Evolutionary conservation across 1,140 invertebrate genomes (phyloP).

Genomic region (Euborellia annulipes): DNA sequence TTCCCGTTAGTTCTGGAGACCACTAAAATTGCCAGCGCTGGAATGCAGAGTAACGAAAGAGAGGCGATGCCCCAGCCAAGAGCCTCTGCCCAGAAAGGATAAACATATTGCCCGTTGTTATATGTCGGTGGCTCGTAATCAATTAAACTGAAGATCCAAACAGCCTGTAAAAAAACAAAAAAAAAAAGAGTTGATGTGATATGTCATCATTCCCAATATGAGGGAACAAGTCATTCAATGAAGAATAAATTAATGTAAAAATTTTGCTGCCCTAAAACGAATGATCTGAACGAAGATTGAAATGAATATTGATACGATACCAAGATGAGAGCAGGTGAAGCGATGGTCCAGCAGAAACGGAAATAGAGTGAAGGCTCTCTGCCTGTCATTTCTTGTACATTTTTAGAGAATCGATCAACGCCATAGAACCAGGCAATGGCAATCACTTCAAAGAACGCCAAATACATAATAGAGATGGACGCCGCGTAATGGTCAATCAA

Average conservation of each 20-base stretch:
- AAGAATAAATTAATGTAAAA: too few relatives aligned
- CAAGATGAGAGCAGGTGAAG: slow-evolving; percentile 64
- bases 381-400: slow-evolving; percentile 80
- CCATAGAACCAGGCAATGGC: slow-evolving; percentile 86
- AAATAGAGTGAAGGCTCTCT: slow-evolving; percentile 61
- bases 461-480: slow-evolving; percentile 76
- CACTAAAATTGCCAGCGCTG: slow-evolving; percentile 57
- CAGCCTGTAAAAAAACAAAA: slow-evolving; percentile 34
- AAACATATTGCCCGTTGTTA: slow-evolving; percentile 55
- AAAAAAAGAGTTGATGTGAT: too few relatives aligned
- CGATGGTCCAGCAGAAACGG: slow-evolving; percentile 66
- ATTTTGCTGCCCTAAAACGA: too few relatives aligned
- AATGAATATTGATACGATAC: too few relatives aligned
- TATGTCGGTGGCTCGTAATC: slow-evolving; percentile 73
- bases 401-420: slow-evolving; percentile 55
- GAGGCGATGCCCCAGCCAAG: slow-evolving; percentile 77
- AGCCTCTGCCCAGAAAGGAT: slow-evolving; percentile 68
- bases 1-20: slow-evolving; percentile 51
- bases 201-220: too few relatives aligned
- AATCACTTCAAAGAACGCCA: slow-evolving; percentile 83
- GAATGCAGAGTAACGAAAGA: slow-evolving; percentile 70
- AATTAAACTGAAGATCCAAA: slow-evolving; percentile 78
- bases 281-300: too few relatives aligned
- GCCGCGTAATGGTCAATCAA: slow-evolving; percentile 84
- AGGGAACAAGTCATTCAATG: too few relatives aligned